A percentile compares a stretch with the other conserved stretches of the same genome.
Conservation (phyloP, 2,797 vertebrate genomes). For the Mionectes olivaceus region DNA sequence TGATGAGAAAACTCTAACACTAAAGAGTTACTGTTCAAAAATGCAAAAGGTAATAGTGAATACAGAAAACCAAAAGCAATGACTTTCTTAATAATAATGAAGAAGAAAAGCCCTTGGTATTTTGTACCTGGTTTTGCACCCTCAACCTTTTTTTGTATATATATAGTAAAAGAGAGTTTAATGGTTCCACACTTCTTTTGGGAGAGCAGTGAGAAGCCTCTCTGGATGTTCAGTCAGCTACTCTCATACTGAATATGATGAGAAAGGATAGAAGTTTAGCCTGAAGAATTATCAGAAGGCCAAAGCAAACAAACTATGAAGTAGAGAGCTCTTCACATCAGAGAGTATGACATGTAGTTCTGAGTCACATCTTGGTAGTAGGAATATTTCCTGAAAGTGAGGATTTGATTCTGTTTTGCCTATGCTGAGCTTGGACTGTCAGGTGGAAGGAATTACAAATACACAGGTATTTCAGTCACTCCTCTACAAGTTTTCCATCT, state of each 20-base stretch:
- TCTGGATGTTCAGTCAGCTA: neutral
- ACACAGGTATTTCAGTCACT: neutral
- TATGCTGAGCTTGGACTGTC: neutral
- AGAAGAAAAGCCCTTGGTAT: fast-evolving
- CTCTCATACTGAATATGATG: neutral
- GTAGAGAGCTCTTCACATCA: neutral
- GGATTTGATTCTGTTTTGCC: neutral
- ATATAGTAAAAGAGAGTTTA: neutral
- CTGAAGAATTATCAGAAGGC: neutral
- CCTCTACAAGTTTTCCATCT: too few relatives aligned
- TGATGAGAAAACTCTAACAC: neutral
- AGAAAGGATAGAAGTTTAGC: neutral
- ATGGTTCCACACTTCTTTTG: neutral
- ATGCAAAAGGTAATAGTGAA: neutral
- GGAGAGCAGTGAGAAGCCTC: neutral
- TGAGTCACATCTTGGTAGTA: neutral
- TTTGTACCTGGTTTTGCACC: neutral
- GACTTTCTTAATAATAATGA: neutral
- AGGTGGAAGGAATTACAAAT: neutral
- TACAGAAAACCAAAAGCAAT: neutral
- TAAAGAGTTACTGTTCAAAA: neutral
- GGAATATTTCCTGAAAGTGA: neutral
- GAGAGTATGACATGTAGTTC: neutral
- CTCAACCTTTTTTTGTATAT: neutral
- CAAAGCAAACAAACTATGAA: neutral